These are phyloP conservation scores for Oxyteleia sp. DNA, from an alignment of 2,888 invertebrate genomes.

Conservation along the genomic window DNA sequence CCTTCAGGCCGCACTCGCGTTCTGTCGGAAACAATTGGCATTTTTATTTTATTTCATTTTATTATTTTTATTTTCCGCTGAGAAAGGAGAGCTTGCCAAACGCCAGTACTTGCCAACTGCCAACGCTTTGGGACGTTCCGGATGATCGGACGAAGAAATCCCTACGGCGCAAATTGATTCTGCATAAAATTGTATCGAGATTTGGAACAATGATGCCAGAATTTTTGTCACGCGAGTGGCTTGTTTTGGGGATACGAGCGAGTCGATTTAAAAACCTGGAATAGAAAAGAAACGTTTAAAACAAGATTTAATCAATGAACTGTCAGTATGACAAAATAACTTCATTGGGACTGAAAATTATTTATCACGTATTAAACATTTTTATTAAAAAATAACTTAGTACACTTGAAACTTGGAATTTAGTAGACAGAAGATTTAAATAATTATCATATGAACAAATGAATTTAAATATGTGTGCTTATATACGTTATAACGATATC, in stretches of 20 bases:
- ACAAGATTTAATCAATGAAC: too few species aligned
- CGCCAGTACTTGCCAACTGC: constrained; percentile 39
- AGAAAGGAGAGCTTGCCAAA: constrained; percentile 41
- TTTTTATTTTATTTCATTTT: constrained; percentile 31
- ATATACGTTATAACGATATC: too few species aligned
- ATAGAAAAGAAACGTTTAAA: too few species aligned
- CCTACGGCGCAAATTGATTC: constrained; percentile 35
- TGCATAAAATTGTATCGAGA: constrained; percentile 44
- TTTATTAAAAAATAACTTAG: too few species aligned
- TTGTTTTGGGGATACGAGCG: constrained; percentile 16
- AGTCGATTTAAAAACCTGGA: too few species aligned
- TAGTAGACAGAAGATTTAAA: too few species aligned
- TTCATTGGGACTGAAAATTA: too few species aligned
- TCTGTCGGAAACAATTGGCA: constrained; percentile 39
- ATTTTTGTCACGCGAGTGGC: constrained; percentile 20
- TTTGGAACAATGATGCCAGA: constrained; percentile 38
- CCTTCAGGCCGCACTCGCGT: constrained; percentile 33
- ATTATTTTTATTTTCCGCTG: constrained; percentile 29
- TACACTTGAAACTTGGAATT: too few species aligned
- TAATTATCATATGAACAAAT: too few species aligned
- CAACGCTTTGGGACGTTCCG: constrained; percentile 31
- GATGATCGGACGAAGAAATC: constrained; percentile 44
- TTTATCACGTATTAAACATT: too few species aligned
- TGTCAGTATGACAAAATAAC: too few species aligned
- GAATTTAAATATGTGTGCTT: too few species aligned